Base-by-base conservation (phyloP, 2,113 vertebrate genomes). In the Stercorarius parasiticus region DNA sequence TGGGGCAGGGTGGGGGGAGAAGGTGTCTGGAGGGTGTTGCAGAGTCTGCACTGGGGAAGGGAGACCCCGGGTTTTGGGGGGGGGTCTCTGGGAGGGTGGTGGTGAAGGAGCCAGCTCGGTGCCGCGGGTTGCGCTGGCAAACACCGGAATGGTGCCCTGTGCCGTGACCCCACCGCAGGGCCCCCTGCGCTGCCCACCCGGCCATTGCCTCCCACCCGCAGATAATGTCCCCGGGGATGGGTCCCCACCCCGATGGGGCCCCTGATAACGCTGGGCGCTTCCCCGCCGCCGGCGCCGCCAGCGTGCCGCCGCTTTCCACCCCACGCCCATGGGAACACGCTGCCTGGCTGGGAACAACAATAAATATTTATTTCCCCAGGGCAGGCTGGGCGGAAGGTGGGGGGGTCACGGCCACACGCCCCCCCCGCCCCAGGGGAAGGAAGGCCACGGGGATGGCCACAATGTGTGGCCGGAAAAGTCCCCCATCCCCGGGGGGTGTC, bases 291-390 rank as follows among this genome's bases (percentile, higher is more conserved):
- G 11, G 52, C 23, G 6, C 70, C 5, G 2, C 20, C 49, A 17
- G 29, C 27, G 9, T 47, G 45, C 19, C 29, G 2, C 15, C 10
- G 2, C 80, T 73, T 82, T 72, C 86, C 16, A 1, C 52, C 66
- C 47, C 38, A 1, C 67, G 0, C 56, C 78, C 36, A 0, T 17
- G 62, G 52, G 58, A 93, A 50, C 2, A 2, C 1, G 10, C 47
- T 0, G 67, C 15, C 10, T 6, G 47, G 26, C 32, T 10, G 66
- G n/a, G 1, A 80, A 65, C 49, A 0, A 8, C 86, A 95, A 97
- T 97, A 97, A 97, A 96, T 97, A 97, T 97, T 94, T 97, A 97
- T 94, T 95, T 83, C 89, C 5, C 0, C 17, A 9, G 71, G 13
- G 15, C 0, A 5, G 80, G 67, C 26, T 29, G 47, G 36, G 32